A percentile compares a stretch with the other conserved stretches of the same genome.
phyloP scores from a whole-genome alignment of 2,797 vertebrate genomes.

The Peromyscus aztecus region DNA sequence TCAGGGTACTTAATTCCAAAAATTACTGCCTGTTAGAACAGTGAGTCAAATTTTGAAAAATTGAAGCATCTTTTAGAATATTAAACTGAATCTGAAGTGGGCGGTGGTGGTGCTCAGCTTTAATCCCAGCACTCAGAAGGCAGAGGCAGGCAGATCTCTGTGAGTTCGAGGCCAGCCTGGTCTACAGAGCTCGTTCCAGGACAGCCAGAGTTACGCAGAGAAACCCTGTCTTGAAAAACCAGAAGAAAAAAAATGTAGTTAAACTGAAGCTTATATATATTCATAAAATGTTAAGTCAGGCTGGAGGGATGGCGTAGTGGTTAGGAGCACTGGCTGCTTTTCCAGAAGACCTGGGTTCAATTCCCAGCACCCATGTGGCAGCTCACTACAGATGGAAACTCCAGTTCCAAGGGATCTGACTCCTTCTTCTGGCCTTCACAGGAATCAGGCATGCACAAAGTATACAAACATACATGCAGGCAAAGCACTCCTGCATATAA shows the following conservation, averaged over 20 bases:
- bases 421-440: not conserved
- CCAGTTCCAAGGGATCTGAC: too few relatives aligned
- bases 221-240: not conserved
- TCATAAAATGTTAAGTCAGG: not conserved
- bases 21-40: not conserved
- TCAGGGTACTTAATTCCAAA: not conserved
- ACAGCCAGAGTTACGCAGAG: not conserved
- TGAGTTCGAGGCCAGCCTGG: not conserved
- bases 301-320: not conserved
- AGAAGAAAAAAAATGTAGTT: not conserved
- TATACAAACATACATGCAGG: not conserved
- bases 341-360: not conserved
- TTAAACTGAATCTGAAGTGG: not conserved
- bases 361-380: not conserved
- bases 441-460: not conserved
- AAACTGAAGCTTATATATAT: slow-evolving; percentile 31
- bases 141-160: not conserved
- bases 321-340: not conserved
- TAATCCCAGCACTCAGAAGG: not conserved
- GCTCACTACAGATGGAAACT: not conserved
- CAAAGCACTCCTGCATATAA: too few relatives aligned
- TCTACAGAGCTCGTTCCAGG: not conserved
- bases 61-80: slow-evolving; percentile 48
- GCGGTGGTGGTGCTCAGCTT: not conserved
- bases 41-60: slow-evolving; percentile 32